phyloP scores from a whole-genome alignment of 2,113 vertebrate species.

The Elanus axillaris region DNA sequence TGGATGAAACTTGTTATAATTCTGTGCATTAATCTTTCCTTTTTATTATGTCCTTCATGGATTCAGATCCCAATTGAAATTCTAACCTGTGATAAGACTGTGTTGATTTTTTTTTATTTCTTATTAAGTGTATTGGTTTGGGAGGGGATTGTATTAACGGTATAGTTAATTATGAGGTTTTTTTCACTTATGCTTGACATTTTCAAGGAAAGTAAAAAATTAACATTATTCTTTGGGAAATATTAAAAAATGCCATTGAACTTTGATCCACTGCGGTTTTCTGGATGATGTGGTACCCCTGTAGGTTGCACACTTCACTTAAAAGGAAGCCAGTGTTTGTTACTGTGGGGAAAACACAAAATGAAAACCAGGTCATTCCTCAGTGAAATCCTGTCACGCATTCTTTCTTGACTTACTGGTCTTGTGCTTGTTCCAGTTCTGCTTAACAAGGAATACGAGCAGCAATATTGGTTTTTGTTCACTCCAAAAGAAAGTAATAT shows the following conservation, averaged over 20 bases:
- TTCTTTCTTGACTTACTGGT: neutral
- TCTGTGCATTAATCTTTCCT: neutral
- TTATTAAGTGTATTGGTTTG: neutral
- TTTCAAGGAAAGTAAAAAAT: neutral
- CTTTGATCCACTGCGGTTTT: neutral
- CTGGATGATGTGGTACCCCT: neutral
- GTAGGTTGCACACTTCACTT: neutral
- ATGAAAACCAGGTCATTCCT: neutral
- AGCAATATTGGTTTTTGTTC: neutral
- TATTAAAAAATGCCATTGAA: neutral
- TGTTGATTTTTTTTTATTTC: neutral
- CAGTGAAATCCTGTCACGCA: neutral
- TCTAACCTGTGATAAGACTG: neutral
- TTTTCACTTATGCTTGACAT: neutral
- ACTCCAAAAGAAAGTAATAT: neutral
- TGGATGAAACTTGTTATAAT: neutral
- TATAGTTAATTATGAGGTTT: neutral
- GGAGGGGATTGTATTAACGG: neutral
- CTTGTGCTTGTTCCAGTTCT: neutral
- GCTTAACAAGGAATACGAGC: neutral
- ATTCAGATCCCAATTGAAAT: neutral
- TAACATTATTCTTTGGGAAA: neutral
- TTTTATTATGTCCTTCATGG: neutral
- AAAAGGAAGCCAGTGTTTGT: neutral
- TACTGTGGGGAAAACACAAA: neutral